Evolutionary conservation across 1,140 invertebrate species (phyloP).

Genomic region (Zaprionus taronus): DNA sequence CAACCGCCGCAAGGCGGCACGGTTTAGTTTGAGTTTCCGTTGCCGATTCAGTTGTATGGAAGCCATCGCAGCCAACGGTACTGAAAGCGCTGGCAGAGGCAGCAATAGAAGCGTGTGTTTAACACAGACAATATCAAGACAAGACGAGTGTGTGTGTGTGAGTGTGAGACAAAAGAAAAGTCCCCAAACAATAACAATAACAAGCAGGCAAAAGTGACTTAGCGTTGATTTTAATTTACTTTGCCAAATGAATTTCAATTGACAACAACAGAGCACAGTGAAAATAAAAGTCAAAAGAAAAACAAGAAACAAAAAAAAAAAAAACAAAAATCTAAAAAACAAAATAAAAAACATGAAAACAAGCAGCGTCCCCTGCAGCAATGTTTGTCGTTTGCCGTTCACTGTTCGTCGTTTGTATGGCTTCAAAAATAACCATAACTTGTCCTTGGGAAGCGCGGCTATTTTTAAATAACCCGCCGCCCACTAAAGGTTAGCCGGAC

Average conservation of each 20-base stretch:
- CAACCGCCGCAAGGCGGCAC: background rate
- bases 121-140: conserved; percentile 20
- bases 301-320: conserved; percentile 13
- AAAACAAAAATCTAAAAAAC: background rate
- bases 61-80: conserved; percentile 73
- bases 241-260: conserved; percentile 46
- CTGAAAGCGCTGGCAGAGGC: conserved; percentile 22
- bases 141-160: conserved; percentile 13
- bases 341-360: background rate
- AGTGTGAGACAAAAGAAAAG: conserved; percentile 46
- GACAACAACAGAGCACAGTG: conserved; percentile 17
- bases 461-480: conserved; percentile 57
- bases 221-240: conserved; percentile 47
- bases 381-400: conserved; percentile 21
- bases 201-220: conserved; percentile 43
- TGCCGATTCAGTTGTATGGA: conserved; percentile 68
- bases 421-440: conserved; percentile 79
- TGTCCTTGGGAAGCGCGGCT: conserved; percentile 65
- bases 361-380: conserved; percentile 41
- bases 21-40: conserved; percentile 29
- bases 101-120: conserved; percentile 42
- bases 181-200: conserved; percentile 29
- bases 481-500: conserved; percentile 28
- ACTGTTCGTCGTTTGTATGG: conserved; percentile 48
- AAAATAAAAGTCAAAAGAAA: conserved; percentile 10